phyloP scores from a whole-genome alignment of 2,888 invertebrate genomes.

The Peribatodes rhomboidaria region DNA sequence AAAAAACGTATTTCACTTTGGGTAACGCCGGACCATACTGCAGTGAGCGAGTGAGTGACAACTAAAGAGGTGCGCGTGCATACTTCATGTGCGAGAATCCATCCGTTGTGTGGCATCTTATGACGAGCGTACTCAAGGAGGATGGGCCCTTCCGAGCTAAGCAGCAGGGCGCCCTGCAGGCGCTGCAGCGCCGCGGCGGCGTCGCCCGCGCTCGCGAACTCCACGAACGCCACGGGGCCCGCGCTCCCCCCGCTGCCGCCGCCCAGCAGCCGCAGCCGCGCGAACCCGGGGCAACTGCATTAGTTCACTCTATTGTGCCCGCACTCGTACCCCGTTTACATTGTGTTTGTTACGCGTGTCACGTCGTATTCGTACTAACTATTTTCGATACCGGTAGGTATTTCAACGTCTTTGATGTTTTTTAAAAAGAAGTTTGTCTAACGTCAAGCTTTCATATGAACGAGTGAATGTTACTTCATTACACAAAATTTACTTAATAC shows the following conservation, averaged over 20 bases:
- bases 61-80: constrained; percentile 73
- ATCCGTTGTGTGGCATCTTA: constrained; percentile 95
- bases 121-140: constrained; percentile 99
- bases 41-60: constrained; percentile 27
- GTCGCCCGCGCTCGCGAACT: constrained; percentile 97
- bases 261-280: constrained; percentile 98
- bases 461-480: neutral
- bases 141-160: constrained; percentile 98
- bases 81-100: constrained; percentile 86
- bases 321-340: constrained; percentile 70
- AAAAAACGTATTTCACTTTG: neutral
- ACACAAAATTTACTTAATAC: too few species aligned
- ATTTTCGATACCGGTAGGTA: neutral
- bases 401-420: neutral
- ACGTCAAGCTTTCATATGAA: neutral
- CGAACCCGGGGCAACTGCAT: constrained; percentile 99
- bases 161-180: constrained; percentile 98
- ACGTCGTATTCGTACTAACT: neutral
- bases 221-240: constrained; percentile 98
- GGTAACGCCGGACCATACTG: constrained; percentile 2
- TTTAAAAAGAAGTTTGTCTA: neutral
- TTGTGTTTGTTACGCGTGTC: constrained; percentile 21
- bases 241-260: constrained; percentile 89
- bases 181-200: constrained; percentile 97
- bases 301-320: constrained; percentile 80